Base-by-base conservation (phyloP, 92 coral and sea anemone genomes). In the Paragorgia papillata region DNA sequence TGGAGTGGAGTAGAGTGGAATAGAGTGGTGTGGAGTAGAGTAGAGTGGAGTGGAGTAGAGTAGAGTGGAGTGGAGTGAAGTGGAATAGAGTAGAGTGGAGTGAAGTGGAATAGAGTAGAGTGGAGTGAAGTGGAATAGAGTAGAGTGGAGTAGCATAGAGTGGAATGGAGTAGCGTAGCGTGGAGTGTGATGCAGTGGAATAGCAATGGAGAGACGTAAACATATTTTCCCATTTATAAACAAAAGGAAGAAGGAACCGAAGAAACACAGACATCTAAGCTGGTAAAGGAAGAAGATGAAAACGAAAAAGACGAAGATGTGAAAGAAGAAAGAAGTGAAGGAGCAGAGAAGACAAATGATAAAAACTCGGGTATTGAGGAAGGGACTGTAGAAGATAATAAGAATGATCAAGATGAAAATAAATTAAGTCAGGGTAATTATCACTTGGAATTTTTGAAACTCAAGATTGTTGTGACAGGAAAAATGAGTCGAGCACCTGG, bases 241-340 rank as follows among this genome's bases (percentile, higher is more conserved):
- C 26, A 10, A 21, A 7, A 55, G 77, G 63, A 70, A n/a, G 62
- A 49, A 46, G 13, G 30, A 13, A 13, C 41, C 12, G 63, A 55
- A 19, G 43, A 24, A 12, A 51, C 62, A 8, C 28, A 12, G n/a
- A 30, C 51, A 50, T 48, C 32, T 50, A 18, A 46, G 24, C 43
- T 54, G 40, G 75, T 40, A 9, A 65, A 46, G 5, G 81, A 79
- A 8, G 69, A 70, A 51, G 35, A 10, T 13, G 88, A 79, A 70
- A 57, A 7, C 28, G 73, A 15, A 25, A 57, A 68, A 1, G 29
- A 61, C 51, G 32, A 51, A 33, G 76, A 33, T 5, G 69, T 43
- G 19, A 13, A 14, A 20, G 30, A 35, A 43, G 20, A 24, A 2
- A 48, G 9, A 4, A 31, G 41, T 2, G 55, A 34, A 24, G 62